These are phyloP conservation scores for Cynoglossus semilaevis DNA, from an alignment of 2,113 vertebrate species.

Conservation along the genomic window DNA sequence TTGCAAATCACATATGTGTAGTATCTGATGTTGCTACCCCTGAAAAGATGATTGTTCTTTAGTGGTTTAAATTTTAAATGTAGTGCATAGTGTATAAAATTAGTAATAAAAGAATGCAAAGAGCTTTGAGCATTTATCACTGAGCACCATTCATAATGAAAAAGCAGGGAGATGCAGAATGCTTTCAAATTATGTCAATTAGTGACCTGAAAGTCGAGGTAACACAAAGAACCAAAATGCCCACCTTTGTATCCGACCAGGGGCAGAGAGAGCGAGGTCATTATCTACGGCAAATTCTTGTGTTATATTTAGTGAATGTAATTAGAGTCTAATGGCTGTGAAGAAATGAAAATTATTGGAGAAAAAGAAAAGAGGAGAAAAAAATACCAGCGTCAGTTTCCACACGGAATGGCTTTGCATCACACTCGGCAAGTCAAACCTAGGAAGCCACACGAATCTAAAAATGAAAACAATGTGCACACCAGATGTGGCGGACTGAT, in stretches of 20 bases:
- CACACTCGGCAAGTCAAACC: conserved; percentile 50
- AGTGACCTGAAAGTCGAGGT: conserved; percentile 55
- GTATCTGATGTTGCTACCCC: no score
- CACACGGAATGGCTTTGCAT: conserved; percentile 34
- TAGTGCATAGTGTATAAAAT: conserved; percentile 39
- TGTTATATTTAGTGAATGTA: conserved; percentile 59
- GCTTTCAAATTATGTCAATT: conserved; percentile 62
- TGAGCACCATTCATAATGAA: conserved; percentile 46
- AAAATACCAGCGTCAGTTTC: conserved; percentile 42
- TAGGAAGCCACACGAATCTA: conserved; percentile 61
- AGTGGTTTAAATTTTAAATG: conserved; percentile 6
- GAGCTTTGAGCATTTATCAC: conserved; percentile 39
- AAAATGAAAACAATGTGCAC: conserved; percentile 59
- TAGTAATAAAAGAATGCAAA: conserved; percentile 53
- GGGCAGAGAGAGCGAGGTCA: conserved; percentile 49
- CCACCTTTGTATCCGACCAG: conserved; percentile 57
- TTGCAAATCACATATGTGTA: no score
- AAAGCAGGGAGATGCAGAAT: conserved; percentile 44
- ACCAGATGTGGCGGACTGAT: conserved; percentile 62
- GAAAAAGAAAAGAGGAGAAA: conserved; percentile 25
- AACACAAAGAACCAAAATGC: conserved; percentile 53
- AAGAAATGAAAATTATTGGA: conserved; percentile 57
- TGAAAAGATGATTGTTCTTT: no score
- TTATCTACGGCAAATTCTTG: conserved; percentile 69
- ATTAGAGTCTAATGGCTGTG: conserved; percentile 54